phyloP scores from a whole-genome alignment of 2,113 vertebrate genomes.

The Ardeotis arabs region DNA sequence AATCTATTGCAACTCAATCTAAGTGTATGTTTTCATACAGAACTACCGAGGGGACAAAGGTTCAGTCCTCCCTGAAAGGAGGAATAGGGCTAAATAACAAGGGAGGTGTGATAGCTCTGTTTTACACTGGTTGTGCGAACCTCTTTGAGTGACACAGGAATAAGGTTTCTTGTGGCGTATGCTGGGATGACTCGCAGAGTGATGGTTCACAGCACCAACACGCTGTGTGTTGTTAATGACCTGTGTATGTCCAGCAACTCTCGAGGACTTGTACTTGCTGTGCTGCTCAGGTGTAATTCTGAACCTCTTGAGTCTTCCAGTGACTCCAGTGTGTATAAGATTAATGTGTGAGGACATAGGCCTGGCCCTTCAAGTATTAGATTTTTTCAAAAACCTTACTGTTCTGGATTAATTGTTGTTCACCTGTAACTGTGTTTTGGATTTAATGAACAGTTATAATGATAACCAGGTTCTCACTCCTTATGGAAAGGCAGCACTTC shows the following conservation, averaged over 20 bases:
- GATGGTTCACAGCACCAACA: not conserved
- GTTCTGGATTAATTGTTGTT: not conserved
- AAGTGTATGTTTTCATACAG: not conserved
- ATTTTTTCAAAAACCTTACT: not conserved
- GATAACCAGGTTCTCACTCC: constrained; percentile 8
- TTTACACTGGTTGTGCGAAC: not conserved
- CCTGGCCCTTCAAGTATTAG: not conserved
- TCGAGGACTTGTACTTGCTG: not conserved
- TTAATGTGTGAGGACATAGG: not conserved
- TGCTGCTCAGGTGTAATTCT: not conserved
- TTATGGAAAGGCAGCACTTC: not conserved
- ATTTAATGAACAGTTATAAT: constrained; percentile 31
- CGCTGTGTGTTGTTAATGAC: fast-evolving
- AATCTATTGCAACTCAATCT: not conserved
- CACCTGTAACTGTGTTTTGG: not conserved
- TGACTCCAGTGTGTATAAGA: not conserved
- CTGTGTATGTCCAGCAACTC: not conserved
- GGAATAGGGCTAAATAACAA: not conserved
- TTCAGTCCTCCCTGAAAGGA: not conserved
- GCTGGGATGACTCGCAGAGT: not conserved
- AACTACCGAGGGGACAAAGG: not conserved
- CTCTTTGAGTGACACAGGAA: not conserved
- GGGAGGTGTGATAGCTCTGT: not conserved
- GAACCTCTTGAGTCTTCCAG: not conserved
- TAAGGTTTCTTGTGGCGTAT: not conserved